Conservation (phyloP, 2,113 vertebrate genomes). For the Lonchura striata region DNA sequence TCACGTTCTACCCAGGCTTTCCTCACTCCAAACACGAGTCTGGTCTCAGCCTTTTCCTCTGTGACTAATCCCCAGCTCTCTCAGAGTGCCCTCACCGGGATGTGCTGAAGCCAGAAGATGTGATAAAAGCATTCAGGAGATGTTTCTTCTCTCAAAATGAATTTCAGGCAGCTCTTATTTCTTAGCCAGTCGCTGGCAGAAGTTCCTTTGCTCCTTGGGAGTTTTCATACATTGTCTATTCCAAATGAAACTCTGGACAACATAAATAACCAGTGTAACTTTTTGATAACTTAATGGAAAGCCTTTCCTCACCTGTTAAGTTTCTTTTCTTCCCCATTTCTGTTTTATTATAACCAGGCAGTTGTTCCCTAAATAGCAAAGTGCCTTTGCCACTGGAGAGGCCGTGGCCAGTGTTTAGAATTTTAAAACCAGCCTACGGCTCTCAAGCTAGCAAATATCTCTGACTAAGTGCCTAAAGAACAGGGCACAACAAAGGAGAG, state of each 20-base stretch:
- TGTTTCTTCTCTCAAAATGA: not conserved
- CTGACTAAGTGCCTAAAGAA: conserved; percentile 52
- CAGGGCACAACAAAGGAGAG: conserved; percentile 33
- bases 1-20: not conserved
- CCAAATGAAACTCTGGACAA: conserved; percentile 14
- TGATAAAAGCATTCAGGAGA: not conserved
- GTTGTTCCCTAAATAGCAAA: conserved; percentile 54
- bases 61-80: not conserved
- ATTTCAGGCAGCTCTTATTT: not conserved
- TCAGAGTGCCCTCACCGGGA: not conserved
- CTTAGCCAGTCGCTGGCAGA: not conserved
- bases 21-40: not conserved
- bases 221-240: conserved; percentile 17
- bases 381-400: conserved; percentile 13
- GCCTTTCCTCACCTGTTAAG: not conserved
- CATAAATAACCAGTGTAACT: conserved; percentile 35
- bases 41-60: not conserved
- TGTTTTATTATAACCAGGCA: conserved; percentile 12
- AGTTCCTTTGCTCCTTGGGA: not conserved
- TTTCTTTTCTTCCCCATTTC: conserved; percentile 42
- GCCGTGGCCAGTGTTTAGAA: not conserved
- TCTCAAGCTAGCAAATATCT: conserved; percentile 60
- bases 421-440: conserved; percentile 22
- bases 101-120: not conserved
- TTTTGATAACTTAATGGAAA: conserved; percentile 27